Conservation (phyloP, 2,888 invertebrate genomes). For the Priocnemis perturbator region DNA sequence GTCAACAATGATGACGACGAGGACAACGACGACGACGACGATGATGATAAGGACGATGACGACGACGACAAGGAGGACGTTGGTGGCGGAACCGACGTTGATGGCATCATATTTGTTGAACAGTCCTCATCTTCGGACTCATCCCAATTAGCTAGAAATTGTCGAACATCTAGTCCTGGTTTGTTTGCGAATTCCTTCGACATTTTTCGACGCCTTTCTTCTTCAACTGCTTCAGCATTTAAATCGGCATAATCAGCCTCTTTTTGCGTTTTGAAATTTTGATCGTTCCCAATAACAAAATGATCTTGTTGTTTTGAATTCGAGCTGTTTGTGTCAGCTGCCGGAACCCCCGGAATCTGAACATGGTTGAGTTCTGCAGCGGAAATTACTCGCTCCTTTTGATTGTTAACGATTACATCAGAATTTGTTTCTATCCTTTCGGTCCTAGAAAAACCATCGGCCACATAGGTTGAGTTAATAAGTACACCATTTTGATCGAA, state of each 20-base stretch:
- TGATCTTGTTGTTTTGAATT: constrained; percentile 36
- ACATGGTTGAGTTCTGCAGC: constrained; percentile 20
- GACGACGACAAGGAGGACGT: too few relatives aligned
- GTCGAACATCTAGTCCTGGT: constrained; percentile 71
- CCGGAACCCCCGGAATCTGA: constrained; percentile 24
- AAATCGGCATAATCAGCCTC: constrained; percentile 32
- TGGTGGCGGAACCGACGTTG: too few relatives aligned
- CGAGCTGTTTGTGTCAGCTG: constrained; percentile 33
- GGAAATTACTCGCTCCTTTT: constrained; percentile 13
- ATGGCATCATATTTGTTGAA: constrained; percentile 49
- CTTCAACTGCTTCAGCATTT: constrained; percentile 27
- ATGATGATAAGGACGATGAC: too few relatives aligned
- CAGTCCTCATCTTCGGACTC: constrained; percentile 72
- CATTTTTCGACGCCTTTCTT: constrained; percentile 32
- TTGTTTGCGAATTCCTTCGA: constrained; percentile 60
- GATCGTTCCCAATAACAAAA: constrained; percentile 31
- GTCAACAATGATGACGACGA: constrained; percentile 25
- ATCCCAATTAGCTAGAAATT: constrained; percentile 73
- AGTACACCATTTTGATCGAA: constrained; percentile 72
- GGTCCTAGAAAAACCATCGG: constrained; percentile 53
- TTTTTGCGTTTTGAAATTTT: constrained; percentile 27
- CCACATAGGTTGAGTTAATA: constrained; percentile 67
- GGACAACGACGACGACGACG: too few relatives aligned
- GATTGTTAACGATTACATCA: constrained; percentile 1
- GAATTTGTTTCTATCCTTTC: constrained; percentile 33